Percentiles rank a stretch among this genome's conserved stretches.
Conservation (phyloP, 2,888 invertebrate species). For the Macrophya annulata region DNA sequence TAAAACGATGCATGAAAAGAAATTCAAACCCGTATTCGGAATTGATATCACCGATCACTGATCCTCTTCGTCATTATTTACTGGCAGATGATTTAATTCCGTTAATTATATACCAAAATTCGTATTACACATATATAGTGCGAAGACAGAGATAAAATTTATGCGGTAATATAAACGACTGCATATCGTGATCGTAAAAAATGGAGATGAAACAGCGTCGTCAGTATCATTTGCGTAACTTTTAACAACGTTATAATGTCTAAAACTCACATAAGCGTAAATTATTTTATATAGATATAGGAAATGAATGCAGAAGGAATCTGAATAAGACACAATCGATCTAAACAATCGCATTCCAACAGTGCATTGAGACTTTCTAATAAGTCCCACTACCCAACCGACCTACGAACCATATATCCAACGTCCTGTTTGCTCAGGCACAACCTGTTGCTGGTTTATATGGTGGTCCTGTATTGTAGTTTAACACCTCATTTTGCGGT, state of each 20-base stretch:
- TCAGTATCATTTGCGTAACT: neutral
- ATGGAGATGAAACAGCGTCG: neutral
- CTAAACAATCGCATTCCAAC: conserved; percentile 68
- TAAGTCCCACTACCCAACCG: conserved; percentile 56
- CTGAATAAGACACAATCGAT: conserved; percentile 69
- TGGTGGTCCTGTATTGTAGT: conserved; percentile 57
- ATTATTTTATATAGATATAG: neutral
- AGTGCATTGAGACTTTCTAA: conserved; percentile 68
- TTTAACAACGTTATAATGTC: neutral
- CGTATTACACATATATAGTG: neutral
- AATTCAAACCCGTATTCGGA: neutral
- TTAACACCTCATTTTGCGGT: conserved; percentile 47
- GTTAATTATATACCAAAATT: neutral
- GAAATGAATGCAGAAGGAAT: conserved; percentile 66
- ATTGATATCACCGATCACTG: neutral
- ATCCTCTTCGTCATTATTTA: neutral
- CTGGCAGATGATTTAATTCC: neutral
- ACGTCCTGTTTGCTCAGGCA: conserved; percentile 24
- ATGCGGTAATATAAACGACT: neutral
- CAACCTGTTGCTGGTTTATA: conserved; percentile 67
- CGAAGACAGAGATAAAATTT: neutral
- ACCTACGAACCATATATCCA: neutral
- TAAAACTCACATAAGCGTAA: neutral
- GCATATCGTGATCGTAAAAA: neutral
- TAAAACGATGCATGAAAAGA: neutral